Percentiles rank a stretch among this genome's conserved stretches.
Conservation (phyloP, 2,797 vertebrate species). For the Pangasius sanitwongsei region DNA sequence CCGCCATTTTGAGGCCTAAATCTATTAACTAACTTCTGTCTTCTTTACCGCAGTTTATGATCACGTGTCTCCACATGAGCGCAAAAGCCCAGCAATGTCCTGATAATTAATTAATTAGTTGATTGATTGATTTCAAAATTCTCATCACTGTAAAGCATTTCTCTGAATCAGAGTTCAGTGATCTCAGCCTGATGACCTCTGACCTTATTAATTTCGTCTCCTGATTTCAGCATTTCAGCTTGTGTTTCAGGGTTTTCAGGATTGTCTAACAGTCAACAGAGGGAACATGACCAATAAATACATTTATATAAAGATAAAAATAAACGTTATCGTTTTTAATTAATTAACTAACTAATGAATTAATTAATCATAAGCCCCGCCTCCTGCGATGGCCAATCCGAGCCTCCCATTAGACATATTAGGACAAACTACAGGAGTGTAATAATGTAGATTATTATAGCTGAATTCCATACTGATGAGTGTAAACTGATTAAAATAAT, state of each 20-base stretch:
- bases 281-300: no score
- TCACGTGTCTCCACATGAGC: not conserved
- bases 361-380: not conserved
- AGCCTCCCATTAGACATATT: not conserved
- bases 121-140: no score
- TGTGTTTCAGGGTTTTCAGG: not conserved
- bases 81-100: not conserved
- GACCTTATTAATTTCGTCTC: no score
- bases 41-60: not conserved
- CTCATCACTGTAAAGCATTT: not conserved
- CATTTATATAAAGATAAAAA: not conserved
- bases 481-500: not conserved
- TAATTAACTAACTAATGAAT: not conserved
- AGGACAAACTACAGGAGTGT: not conserved
- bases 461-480: not conserved
- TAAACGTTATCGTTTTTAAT: not conserved
- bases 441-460: not conserved
- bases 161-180: not conserved
- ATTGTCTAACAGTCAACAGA: no score
- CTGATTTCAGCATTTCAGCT: not conserved
- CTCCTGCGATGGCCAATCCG: not conserved
- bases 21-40: not conserved
- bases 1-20: not conserved
- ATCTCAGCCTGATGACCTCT: not conserved
- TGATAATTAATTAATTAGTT: no score